Evolutionary conservation across 2,797 vertebrate species (phyloP).

Genomic region (Microhierax caerulescens): DNA sequence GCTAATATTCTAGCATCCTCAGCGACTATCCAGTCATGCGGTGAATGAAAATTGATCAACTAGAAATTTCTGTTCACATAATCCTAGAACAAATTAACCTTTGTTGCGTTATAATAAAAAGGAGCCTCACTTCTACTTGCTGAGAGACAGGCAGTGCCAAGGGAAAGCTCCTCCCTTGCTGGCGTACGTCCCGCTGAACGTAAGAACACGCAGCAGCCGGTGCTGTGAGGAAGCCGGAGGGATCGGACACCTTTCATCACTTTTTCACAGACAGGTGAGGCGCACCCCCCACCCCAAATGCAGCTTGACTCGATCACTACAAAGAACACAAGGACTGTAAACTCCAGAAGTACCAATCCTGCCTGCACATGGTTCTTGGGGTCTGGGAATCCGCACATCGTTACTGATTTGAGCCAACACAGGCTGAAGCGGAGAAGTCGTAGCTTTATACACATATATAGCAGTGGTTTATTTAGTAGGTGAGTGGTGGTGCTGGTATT

Average conservation of each 20-base stretch:
- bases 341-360: not conserved
- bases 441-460: too few relatives aligned
- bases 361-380: fast-evolving
- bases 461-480: not conserved
- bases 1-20: too few relatives aligned
- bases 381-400: not conserved
- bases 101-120: not conserved
- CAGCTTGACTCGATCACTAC: not conserved
- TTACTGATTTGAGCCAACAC: not conserved
- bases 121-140: not conserved
- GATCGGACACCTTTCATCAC: too few relatives aligned
- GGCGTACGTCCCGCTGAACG: not conserved
- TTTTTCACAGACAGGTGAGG: not conserved
- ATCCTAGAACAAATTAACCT: not conserved
- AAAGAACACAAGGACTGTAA: not conserved
- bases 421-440: not conserved
- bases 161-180: not conserved
- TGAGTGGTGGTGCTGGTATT: not conserved
- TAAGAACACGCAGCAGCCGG: fast-evolving
- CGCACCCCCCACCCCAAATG: fast-evolving
- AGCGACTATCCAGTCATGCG: not conserved
- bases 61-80: not conserved
- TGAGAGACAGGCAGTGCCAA: not conserved
- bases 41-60: not conserved
- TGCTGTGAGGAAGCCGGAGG: fast-evolving